Conservation (phyloP, 2,113 vertebrate genomes). For the Acinonyx jubatus region DNA sequence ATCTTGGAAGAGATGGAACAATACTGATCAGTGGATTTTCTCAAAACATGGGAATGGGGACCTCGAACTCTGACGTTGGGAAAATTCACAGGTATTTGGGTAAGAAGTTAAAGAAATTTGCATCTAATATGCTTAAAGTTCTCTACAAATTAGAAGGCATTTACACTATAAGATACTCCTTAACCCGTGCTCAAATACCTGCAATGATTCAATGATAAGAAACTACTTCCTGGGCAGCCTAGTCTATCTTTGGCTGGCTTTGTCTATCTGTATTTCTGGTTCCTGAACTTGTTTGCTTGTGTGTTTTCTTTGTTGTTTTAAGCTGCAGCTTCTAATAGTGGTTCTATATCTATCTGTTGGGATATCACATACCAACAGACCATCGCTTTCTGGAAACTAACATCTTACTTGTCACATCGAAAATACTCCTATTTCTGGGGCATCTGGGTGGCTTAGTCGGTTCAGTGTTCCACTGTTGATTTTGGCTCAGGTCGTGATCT, state of each 20-base stretch:
- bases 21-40: background rate
- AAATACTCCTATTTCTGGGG: slow-evolving; percentile 25
- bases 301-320: background rate
- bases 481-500: too few relatives aligned
- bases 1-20: background rate
- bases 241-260: background rate
- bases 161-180: too few relatives aligned
- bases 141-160: background rate
- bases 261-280: background rate
- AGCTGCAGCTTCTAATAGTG: slow-evolving; percentile 59
- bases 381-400: slow-evolving; percentile 37
- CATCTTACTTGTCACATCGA: background rate
- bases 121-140: background rate
- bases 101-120: background rate
- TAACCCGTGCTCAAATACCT: background rate
- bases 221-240: background rate
- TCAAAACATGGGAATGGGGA: background rate
- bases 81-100: background rate
- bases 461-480: too few relatives aligned
- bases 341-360: slow-evolving; percentile 29
- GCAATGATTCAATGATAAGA: background rate
- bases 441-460: too few relatives aligned
- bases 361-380: slow-evolving; percentile 46
- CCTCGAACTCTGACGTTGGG: background rate
- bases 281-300: background rate